phyloP scores from a whole-genome alignment of 2,797 vertebrate genomes.

The Sebastes hubbsi region DNA sequence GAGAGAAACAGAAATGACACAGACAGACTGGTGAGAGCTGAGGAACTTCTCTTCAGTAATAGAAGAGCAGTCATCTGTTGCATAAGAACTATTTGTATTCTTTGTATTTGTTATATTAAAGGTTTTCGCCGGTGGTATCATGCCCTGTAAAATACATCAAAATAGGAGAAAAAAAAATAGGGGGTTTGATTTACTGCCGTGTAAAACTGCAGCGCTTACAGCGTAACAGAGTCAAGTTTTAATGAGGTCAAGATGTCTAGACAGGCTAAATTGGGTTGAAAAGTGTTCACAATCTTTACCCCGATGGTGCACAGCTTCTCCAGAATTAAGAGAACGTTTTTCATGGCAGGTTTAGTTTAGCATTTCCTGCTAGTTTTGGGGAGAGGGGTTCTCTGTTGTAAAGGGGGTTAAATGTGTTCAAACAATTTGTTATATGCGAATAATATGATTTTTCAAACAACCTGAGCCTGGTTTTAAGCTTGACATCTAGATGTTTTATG shows the following conservation, averaged over 20 bases:
- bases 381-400: neutral
- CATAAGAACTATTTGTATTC: neutral
- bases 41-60: neutral
- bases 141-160: neutral
- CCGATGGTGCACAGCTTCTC: neutral
- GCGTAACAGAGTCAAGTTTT: no score
- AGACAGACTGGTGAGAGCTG: neutral
- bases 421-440: neutral
- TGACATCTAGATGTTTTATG: neutral
- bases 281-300: neutral
- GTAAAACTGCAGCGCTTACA: neutral
- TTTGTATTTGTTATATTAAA: neutral
- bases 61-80: neutral
- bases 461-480: neutral
- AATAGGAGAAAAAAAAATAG: neutral
- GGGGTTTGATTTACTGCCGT: neutral
- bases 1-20: neutral
- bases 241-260: neutral
- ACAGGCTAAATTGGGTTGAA: neutral
- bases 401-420: neutral
- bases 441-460: neutral
- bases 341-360: neutral
- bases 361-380: neutral
- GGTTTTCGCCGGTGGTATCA: neutral
- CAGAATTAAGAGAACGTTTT: neutral